These are phyloP conservation scores for Andrena bicolor DNA, from an alignment of 2,888 invertebrate species.

Conservation along the genomic window DNA sequence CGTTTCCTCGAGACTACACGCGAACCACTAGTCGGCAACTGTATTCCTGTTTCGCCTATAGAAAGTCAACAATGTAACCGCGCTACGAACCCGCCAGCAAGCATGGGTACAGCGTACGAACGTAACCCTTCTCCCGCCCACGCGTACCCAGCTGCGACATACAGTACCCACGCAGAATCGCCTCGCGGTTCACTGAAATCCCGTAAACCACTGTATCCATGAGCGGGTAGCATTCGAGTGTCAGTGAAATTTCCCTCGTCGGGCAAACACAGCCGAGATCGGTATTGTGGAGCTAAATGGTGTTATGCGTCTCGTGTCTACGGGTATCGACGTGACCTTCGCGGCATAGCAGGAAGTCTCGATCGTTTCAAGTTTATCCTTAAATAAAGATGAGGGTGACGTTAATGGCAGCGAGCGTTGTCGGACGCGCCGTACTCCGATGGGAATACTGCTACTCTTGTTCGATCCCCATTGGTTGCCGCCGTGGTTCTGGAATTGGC, in stretches of 20 bases:
- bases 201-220: slow-evolving; percentile 15
- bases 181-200: slow-evolving; percentile 6
- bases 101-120: slow-evolving; percentile 9
- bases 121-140: background rate
- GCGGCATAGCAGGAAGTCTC: background rate
- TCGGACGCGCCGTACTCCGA: background rate
- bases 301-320: slow-evolving; percentile 7
- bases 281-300: background rate
- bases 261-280: background rate
- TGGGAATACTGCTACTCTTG: background rate
- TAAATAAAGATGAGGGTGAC: slow-evolving; percentile 22
- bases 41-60: slow-evolving; percentile 45
- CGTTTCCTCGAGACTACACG: slow-evolving; percentile 59
- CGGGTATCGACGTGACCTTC: slow-evolving; percentile 29
- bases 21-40: slow-evolving; percentile 39
- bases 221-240: slow-evolving; percentile 11
- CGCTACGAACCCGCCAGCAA: slow-evolving; percentile 3
- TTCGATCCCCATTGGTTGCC: background rate
- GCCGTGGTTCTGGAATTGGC: background rate
- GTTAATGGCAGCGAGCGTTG: slow-evolving; percentile 34
- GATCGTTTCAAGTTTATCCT: slow-evolving; percentile 28
- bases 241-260: slow-evolving; percentile 15
- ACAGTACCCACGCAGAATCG: background rate
- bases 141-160: slow-evolving; percentile 19
- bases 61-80: slow-evolving; percentile 63